Conservation (phyloP, 2,797 vertebrate genomes). For the Anolis apletophallus region DNA sequence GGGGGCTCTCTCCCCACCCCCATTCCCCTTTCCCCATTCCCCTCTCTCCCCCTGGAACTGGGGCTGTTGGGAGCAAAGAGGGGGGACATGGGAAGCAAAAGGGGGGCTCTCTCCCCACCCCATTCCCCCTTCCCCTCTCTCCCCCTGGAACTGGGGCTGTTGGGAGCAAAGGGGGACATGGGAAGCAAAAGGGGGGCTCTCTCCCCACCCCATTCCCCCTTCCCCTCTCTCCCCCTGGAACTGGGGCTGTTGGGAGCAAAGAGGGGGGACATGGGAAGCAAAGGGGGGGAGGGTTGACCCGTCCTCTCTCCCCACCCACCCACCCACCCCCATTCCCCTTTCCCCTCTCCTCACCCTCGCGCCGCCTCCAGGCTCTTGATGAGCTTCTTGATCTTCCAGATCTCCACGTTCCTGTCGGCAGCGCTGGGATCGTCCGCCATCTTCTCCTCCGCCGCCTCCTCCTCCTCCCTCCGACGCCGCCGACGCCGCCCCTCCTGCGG, state of each 20-base stretch:
- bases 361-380: slow-evolving; percentile 98
- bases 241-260: no score
- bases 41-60: slow-evolving; percentile 63
- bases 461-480: slow-evolving; percentile 62
- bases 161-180: no score
- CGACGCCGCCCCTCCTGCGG: slow-evolving; percentile 51
- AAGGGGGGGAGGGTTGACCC: rapidly evolving
- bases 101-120: rapidly evolving
- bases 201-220: not conserved
- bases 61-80: no score
- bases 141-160: no score
- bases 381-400: slow-evolving; percentile 99
- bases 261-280: no score
- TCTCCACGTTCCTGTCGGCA: slow-evolving; percentile 99
- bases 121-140: not conserved
- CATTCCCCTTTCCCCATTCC: not conserved
- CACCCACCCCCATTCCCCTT: not conserved
- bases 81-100: rapidly evolving
- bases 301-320: no score
- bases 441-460: slow-evolving; percentile 82
- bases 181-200: rapidly evolving
- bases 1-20: rapidly evolving
- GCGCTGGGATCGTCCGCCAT: slow-evolving; percentile 99
- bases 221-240: no score
- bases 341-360: slow-evolving; percentile 85